These are phyloP conservation scores for Tetramorium bicarinatum DNA, from an alignment of 2,888 invertebrate species.

Conservation along the genomic window DNA sequence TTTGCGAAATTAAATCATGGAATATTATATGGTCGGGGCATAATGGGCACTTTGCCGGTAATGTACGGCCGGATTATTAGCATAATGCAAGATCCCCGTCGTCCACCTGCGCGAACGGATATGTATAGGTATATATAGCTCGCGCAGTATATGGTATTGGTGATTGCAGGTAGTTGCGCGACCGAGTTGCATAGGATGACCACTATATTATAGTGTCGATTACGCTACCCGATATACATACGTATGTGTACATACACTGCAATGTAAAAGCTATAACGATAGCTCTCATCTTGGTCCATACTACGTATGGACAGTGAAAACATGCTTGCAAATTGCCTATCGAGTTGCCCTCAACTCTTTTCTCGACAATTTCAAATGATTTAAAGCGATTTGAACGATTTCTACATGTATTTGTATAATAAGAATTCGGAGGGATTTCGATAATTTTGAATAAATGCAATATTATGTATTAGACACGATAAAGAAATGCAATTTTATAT, in stretches of 20 bases:
- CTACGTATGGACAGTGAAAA: background rate
- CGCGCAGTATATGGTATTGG: constrained; percentile 7
- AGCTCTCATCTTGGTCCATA: background rate
- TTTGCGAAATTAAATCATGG: constrained; percentile 71
- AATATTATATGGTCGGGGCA: constrained; percentile 67
- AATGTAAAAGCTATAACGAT: background rate
- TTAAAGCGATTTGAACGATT: background rate
- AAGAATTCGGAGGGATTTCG: background rate
- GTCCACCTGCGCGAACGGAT: constrained; percentile 52
- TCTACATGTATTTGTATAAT: background rate
- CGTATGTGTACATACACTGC: background rate
- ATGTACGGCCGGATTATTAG: constrained; percentile 70
- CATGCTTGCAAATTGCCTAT: background rate
- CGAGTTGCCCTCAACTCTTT: background rate
- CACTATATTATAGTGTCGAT: constrained; percentile 1
- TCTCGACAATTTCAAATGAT: background rate
- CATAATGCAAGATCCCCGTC: constrained; percentile 66
- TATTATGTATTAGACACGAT: background rate
- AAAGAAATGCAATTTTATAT: background rate
- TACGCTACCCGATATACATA: background rate
- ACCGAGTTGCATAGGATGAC: background rate
- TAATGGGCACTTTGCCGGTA: constrained; percentile 69
- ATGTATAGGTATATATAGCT: constrained; percentile 21
- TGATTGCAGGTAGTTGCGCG: constrained; percentile 25
- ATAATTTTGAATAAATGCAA: background rate